Evolutionary conservation across 2,888 invertebrate genomes (phyloP).

Genomic region (Drosophila neonasuta): DNA sequence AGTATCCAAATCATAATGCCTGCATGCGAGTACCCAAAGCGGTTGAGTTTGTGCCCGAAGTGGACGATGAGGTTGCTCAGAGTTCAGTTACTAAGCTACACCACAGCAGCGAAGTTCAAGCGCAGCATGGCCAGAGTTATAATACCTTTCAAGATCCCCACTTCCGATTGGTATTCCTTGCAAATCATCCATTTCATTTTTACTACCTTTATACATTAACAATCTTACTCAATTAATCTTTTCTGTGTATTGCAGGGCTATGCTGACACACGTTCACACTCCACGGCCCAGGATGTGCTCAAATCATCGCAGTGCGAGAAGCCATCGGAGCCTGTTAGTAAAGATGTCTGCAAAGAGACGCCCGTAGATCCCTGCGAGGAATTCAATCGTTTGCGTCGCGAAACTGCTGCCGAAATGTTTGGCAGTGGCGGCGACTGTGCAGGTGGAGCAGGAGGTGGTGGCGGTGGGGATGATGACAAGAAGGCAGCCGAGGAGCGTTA

Average conservation of each 20-base stretch:
- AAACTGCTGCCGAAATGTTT: slow-evolving; percentile 13
- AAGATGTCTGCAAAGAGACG: slow-evolving; percentile 20
- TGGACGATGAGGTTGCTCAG: slow-evolving; percentile 24
- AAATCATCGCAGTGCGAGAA: slow-evolving; percentile 60
- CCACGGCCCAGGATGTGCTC: slow-evolving; percentile 60
- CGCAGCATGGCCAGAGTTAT: slow-evolving; percentile 3
- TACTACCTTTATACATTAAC: background rate
- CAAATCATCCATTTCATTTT: background rate
- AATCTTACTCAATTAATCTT: background rate
- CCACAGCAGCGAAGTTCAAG: background rate
- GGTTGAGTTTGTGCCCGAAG: slow-evolving; percentile 39
- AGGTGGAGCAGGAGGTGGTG: slow-evolving; percentile 1
- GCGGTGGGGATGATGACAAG: slow-evolving; percentile 20
- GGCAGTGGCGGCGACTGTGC: slow-evolving; percentile 5
- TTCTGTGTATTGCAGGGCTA: slow-evolving; percentile 35
- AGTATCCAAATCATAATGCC: slow-evolving; percentile 70
- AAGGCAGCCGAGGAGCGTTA: slow-evolving; percentile 27
- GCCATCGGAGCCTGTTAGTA: background rate
- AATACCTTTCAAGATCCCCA: slow-evolving; percentile 36
- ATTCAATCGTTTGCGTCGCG: slow-evolving; percentile 46
- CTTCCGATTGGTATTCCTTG: slow-evolving; percentile 46
- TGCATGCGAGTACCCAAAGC: slow-evolving; percentile 53
- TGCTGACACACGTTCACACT: slow-evolving; percentile 27
- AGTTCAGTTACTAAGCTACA: background rate
- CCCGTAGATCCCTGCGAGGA: slow-evolving; percentile 54